Base-by-base conservation (phyloP, 2,113 vertebrate genomes). In the Canis aureus region DNA sequence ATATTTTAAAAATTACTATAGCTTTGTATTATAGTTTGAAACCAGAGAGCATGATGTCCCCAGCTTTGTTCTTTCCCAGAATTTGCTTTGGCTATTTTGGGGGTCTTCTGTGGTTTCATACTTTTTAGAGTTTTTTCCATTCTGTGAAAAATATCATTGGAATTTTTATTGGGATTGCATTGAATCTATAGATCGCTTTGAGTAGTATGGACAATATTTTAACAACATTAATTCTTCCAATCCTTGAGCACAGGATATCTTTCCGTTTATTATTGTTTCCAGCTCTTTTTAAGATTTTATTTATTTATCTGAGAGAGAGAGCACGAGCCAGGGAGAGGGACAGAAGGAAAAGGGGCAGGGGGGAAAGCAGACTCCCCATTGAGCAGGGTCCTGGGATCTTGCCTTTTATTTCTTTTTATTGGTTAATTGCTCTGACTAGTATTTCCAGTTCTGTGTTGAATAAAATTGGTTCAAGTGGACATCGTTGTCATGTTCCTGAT, bases 321-420 rank as follows among this genome's bases (percentile, higher is more conserved):
- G 66, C 1, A 25, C 0, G 32, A n/a, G 32, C 67, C 9, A 3
- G 8, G 16, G 16, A 3, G 7, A 8, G 32, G 66, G 29, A 1
- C 12, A 7, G 29, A 17, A 5, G 29, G 32, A 69, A 32, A 69
- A 8, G 32, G 9, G 32, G 32, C 3, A n/a, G 3, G 32, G 32
- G 8, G 16, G 19, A 16, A 69, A 69, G 67, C 32, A 69, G 67
- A 69, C 32, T 19, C 32, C 32, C 3, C 2, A 16, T 16, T 17
- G 32, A 17, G 67, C 67, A n/a, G 67, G 67, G 43, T 43, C 43
- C 43, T 43, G 43, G 43, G 7, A 43, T 43, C 43, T 43, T 43
- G 43, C 23, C 62, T 64, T 64, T 64, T 27, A 64, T 27, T 64
- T 64, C 25, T 27, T 12, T 64, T 64, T 64, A 23, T 64, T 64